Evolutionary conservation across 2,113 vertebrate species (phyloP), one percentile per base, ranked within the genome.

Genomic region (Pipa parva): DNA sequence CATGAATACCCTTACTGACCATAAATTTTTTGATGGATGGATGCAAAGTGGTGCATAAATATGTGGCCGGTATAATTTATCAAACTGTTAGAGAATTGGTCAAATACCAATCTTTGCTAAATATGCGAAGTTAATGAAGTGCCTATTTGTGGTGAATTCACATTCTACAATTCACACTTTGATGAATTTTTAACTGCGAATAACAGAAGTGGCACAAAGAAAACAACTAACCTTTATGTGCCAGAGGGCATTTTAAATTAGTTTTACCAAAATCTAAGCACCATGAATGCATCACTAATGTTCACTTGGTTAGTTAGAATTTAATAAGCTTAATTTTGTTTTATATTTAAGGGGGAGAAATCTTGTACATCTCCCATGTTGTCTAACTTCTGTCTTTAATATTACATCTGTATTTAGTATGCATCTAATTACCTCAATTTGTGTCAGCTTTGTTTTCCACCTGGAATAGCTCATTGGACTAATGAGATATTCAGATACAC

Each of bases 401-500:
- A 69, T 69, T 54, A 60, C 37, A 60, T 60, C 57, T 52, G 56
- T 69, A 54, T 60, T 69, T 69, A 69, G 66, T 45, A 69, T 69
- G 66, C 66, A 69, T 54, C 66, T 61, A 69, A 69, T 69, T 69
- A 69, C 48, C 57, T 60, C 66, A 60, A 69, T 69, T 69, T 69
- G 66, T 69, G 66, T 69, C 66, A 61, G 57, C 54, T 60, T 61
- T 69, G 48, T 60, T 29, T 51, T 69, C 66, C 66, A 61, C 66
- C 46, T 61, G 66, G 66, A 69, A 69, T 69, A 61, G 48, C n/a
- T 51, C 33, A 60, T 69, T 60, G 57, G 58, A 69, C 66, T 69
- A 69, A 69, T 69, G 66, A 61, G 66, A 69, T 54, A 69, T 60
- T 69, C 57, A 13, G 57, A 60, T 45, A 51, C 49, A 61, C 48